phyloP scores from a whole-genome alignment of 2,797 vertebrate genomes.

The Pipistrellus pipistrellus region DNA sequence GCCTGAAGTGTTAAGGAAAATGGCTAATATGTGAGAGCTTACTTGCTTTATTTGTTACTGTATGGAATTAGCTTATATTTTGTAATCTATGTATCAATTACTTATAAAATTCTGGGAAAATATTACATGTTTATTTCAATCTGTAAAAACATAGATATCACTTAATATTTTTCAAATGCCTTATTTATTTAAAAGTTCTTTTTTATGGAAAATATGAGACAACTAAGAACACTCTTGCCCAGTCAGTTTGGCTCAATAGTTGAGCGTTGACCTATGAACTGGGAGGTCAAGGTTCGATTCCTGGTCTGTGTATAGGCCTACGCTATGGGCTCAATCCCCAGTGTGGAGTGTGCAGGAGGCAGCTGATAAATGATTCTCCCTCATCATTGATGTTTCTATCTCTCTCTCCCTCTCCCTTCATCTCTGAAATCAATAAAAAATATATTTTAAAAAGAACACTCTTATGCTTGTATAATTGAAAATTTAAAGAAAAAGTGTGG shows the following conservation, averaged over 20 bases:
- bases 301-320: too few species aligned
- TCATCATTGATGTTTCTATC: too few species aligned
- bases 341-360: too few species aligned
- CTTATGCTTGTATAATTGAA: background rate
- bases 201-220: constrained; percentile 15
- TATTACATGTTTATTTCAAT: constrained; percentile 33
- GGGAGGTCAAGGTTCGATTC: too few species aligned
- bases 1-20: background rate
- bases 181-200: constrained; percentile 51
- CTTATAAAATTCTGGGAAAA: constrained; percentile 23
- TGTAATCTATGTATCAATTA: background rate
- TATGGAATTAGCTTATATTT: background rate
- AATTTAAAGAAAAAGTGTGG: constrained; percentile 59
- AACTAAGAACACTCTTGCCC: constrained; percentile 16
- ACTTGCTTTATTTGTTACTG: constrained; percentile 12
- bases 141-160: background rate
- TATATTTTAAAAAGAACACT: background rate
- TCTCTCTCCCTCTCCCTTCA: too few species aligned
- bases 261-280: too few species aligned
- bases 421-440: too few species aligned
- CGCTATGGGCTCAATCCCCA: too few species aligned
- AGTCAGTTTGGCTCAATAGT: too few species aligned
- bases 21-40: background rate
- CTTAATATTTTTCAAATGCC: constrained; percentile 51
- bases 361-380: too few species aligned